Conservation (phyloP, 2,888 invertebrate species). For the Atethmia centrago region DNA sequence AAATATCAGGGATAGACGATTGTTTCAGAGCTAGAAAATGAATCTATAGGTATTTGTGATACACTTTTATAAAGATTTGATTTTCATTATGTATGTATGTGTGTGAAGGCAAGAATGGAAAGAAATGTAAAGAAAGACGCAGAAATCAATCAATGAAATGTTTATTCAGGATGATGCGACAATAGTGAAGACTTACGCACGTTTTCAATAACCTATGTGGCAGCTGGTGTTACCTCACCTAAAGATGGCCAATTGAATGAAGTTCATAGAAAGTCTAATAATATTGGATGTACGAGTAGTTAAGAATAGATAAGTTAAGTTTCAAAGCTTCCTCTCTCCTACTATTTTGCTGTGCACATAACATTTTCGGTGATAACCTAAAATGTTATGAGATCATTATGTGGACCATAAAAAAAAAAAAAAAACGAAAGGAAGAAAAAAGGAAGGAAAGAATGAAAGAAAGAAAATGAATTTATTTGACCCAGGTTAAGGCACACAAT, state of each 20-base stretch:
- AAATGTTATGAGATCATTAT: no score
- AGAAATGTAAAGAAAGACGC: conserved; percentile 9
- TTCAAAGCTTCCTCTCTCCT: no score
- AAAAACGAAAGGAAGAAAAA: no score
- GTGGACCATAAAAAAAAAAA: no score
- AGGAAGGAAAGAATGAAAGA: no score
- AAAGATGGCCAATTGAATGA: neutral
- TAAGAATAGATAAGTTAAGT: no score
- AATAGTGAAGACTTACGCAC: neutral
- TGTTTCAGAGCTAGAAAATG: neutral
- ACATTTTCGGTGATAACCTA: no score
- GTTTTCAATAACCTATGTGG: conserved; percentile 12
- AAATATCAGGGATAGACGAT: neutral
- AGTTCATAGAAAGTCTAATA: neutral
- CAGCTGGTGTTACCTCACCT: conserved; percentile 2
- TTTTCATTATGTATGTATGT: neutral
- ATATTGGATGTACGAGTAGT: no score
- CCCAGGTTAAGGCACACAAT: no score
- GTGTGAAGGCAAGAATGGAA: neutral
- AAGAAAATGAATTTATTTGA: no score
- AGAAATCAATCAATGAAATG: conserved; percentile 29
- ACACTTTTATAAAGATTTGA: neutral
- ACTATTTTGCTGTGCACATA: no score
- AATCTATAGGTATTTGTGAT: neutral
- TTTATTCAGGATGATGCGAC: conserved; percentile 36